Base-by-base conservation (phyloP, 2,113 vertebrate genomes). In the Pterocles gutturalis region DNA sequence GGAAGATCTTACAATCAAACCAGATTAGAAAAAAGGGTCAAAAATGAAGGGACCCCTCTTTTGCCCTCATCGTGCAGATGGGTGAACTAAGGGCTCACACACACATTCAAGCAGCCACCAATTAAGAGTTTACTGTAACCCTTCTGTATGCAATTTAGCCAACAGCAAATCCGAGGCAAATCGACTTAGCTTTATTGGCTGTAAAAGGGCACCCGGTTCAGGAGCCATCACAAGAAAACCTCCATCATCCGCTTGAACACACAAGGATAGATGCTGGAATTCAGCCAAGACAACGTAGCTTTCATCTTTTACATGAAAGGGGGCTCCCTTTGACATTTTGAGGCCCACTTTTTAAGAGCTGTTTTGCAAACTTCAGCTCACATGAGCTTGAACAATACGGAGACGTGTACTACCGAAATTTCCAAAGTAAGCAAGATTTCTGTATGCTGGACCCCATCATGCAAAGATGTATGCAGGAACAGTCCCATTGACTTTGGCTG, bases 301-400 rank as follows among this genome's bases (percentile, higher is more conserved):
- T 94, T 95, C 94, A 91, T 94, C 94, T 94, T 55, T 24, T 9
- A 91, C 96, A 93, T 92, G 88, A 92, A 96, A 96, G 85, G 85
- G 94, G 91, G 65, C 84, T 94, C 89, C 90, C 85, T 95, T 58
- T 72, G 89, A 94, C 93, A 77, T 93, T 90, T 51, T 28, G 82
- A 91, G 92, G 93, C 93, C 85, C 82, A 43, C 62, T 83, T 95
- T 70, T 91, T 2, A 75, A 83, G 41, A 69, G 71, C 82, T 80
- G 70, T n/a, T 80, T 38, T 31, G 46, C 85, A 90, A 96, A 96
- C 79, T 62, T 66, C 1, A 1, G 72, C 67, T 94, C 48, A 19
- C 64, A 31, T 34, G 90, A 93, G 41, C 67, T 38, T 1, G 7
- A 80, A 64, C 58, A 70, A 73, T 29, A 29, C 0, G 0, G 53